Base-by-base conservation (phyloP, 2,888 invertebrate species). In the Argyresthia goedartella region DNA sequence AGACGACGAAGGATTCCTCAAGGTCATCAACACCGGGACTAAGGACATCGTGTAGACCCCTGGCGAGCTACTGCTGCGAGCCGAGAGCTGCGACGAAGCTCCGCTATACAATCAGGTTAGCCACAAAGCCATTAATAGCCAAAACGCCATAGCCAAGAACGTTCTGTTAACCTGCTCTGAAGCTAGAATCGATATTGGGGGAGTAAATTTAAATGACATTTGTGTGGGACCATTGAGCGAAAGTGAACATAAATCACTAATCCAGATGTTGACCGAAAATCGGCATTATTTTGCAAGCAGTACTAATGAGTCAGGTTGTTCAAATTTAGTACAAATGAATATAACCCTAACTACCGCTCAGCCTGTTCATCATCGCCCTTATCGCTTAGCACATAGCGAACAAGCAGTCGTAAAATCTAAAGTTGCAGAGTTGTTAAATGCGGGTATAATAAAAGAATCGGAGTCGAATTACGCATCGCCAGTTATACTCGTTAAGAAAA, bases 41-140 rank as follows among this genome's bases (percentile, higher is more conserved):
- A 14, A 14, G 36, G 46, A 51, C 11, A 36, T 51, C 33, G 16
- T 11, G 16, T 51, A 46, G 51, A 9, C 13, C 14, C 13, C 45
- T 8, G 46, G 46, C 15, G 46, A 51, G 14, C 11, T 46, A 46
- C 46, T 51, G 39, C n/a, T 39, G 15, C 51, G 46, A 16, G 51
- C 46, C 14, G 51, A 51, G 36, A 8, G 11, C 35, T 51, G 35
- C 39, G 15, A 36, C 10, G 14, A 39, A 11, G 1, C 25, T 6
- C n/a, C 51, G 7, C 16, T 42, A 25, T 9, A 33, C 9, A 9
- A 50, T n/a, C 39, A 49, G 41, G 49, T 49, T 25, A 46, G 46
- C 33, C 33, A 9, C n/a, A 10, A 46, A 25, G 46, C 46, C 46
- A 46, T 25, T 46, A 25, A 16, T 46, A 46, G 34, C n/a, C 34